Evolutionary conservation across 2,113 vertebrate species (phyloP).

Genomic region (Aphelocoma coerulescens): DNA sequence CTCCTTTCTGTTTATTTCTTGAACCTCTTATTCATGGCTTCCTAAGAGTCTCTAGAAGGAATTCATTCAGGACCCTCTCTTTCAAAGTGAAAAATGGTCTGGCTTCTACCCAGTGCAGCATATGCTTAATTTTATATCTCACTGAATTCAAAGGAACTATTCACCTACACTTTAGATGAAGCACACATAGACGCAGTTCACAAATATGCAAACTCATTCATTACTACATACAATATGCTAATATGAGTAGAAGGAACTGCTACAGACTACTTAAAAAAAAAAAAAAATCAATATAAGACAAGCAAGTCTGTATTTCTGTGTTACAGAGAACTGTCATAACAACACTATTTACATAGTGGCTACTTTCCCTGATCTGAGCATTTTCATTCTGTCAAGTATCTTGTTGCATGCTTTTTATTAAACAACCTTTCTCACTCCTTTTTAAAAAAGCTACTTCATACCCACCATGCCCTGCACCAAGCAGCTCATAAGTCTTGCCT

Average conservation of each 20-base stretch:
- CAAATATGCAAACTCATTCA: not conserved
- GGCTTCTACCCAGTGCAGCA: not conserved
- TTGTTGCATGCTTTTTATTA: not conserved
- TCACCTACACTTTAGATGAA: not conserved
- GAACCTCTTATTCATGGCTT: not conserved
- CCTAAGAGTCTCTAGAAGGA: not conserved
- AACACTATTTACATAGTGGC: not conserved
- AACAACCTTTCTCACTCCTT: not conserved
- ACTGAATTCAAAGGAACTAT: not conserved
- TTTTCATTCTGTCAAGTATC: not conserved
- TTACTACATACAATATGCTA: not conserved
- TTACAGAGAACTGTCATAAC: not conserved
- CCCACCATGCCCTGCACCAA: not conserved
- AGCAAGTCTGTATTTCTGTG: not conserved
- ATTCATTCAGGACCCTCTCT: not conserved
- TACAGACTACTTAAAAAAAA: not conserved
- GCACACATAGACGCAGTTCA: not conserved
- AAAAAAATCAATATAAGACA: not conserved
- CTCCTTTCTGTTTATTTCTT: not conserved
- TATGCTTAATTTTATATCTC: not conserved
- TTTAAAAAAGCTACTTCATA: not conserved
- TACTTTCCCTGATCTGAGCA: not conserved
- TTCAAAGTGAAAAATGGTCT: not conserved
- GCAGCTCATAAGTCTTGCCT: not conserved
- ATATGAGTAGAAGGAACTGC: not conserved